Base-by-base conservation (phyloP, 2,888 invertebrate genomes). In the Holacanthella duospinosa region DNA sequence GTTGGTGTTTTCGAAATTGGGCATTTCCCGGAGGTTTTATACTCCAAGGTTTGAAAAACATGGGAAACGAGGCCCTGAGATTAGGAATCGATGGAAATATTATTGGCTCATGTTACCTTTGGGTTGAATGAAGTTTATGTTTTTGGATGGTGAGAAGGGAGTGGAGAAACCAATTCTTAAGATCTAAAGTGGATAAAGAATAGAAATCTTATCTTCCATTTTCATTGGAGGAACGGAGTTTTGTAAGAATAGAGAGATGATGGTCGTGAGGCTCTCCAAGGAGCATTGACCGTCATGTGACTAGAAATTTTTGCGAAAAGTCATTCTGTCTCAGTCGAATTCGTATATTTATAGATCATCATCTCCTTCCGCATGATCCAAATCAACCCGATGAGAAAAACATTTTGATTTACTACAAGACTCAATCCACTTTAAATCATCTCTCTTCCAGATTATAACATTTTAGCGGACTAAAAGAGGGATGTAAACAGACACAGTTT, bases 231-330 rank as follows among this genome's bases (percentile, higher is more conserved):
- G 29, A 6, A n/a, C n/a, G n/a, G n/a, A 57, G 28, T 19, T 4
- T 29, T 16, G 4, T 6, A 57, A 57, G 29, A 27, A 29, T 27
- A 57, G 29, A n/a, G 9, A 25, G 57, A 29, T 29, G 24, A 57
- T 19, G 29, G 36, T 57, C 57, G 57, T 57, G 57, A 57, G 57
- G 9, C 16, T 9, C 29, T 29, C 19, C 12, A 24, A 19, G 21
- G 57, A 57, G 57, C 57, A 57, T 57, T 57, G 57, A 57, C 57
- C 57, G 36, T 57, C 57, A 27, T 29, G 29, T 48, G 48, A 48
- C 48, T 36, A 16, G 36, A 16, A 16, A 36, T 9, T 36, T 6
- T 36, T 36, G 36, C 36, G 6, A 36, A 36, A 36, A 36, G 36
- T 36, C 36, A 36, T 36, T 36, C 36, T 36, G 36, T 36, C 16